Conservation (phyloP, 2,888 invertebrate species). For the Drosophila incognita region DNA sequence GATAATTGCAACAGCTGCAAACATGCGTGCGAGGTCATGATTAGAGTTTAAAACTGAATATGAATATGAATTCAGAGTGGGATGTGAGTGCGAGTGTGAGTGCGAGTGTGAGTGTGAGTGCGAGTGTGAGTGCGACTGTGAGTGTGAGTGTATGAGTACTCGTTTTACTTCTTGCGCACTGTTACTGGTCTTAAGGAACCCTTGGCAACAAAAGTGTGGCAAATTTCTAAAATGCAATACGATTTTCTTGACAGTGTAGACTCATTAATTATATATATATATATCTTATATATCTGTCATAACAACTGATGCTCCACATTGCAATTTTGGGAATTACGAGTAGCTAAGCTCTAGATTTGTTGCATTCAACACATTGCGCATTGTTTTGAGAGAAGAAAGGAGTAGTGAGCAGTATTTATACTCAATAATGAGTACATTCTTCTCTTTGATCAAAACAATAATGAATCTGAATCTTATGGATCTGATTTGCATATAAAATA, state of each 20-base stretch:
- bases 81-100: background rate
- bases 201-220: no score
- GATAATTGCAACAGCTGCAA: conserved; percentile 46
- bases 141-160: background rate
- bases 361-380: background rate
- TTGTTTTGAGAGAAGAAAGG: background rate
- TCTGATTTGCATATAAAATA: conserved; percentile 14
- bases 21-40: conserved; percentile 60
- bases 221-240: background rate
- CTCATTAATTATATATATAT: background rate
- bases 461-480: conserved; percentile 27
- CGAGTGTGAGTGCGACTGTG: background rate
- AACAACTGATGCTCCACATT: background rate
- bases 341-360: background rate
- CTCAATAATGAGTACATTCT: background rate
- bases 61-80: conserved; percentile 13
- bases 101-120: background rate
- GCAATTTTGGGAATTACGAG: background rate
- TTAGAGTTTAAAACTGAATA: conserved; percentile 13
- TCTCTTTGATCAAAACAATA: background rate
- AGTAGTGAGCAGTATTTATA: background rate
- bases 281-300: no score
- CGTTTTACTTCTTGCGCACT: background rate
- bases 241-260: background rate
- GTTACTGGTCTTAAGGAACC: background rate